Evolutionary conservation across 2,797 vertebrate species (phyloP), one percentile per base, ranked within the genome.

Genomic region (Onychomys leucogaster): DNA sequence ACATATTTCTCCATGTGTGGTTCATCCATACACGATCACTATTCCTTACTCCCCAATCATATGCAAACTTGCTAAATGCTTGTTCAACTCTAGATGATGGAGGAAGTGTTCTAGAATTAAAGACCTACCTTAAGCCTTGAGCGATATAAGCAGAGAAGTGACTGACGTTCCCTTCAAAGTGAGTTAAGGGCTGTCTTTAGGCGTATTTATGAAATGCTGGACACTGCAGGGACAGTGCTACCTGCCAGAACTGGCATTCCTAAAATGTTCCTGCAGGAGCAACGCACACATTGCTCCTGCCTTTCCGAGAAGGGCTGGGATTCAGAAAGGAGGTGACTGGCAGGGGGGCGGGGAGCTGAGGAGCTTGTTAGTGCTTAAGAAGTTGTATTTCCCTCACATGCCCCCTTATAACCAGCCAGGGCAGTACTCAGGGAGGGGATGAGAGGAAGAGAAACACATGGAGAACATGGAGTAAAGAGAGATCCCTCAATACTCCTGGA

Each of bases 281-380:
- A 75, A 52, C 19, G 29, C 19, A 61, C 57, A 8, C 25, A 63
- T 49, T 59, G 29, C 37, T 77, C 17, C 12, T 57, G 19, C 25
- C 67, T 95, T 91, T 90, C 34, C 65, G 82, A 88, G 75, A 92
- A 89, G 10, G 49, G 2, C 67, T 75, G 49, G 65, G 84, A 2
- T 19, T 41, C 8, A 57, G 73, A 34, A 89, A 89, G 16, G 19
- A 82, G 34, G 29, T 43, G 25, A 19, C 41, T 5, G 57, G 34
- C n/a, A n/a, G n/a, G n/a, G n/a, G n/a, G n/a, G n/a, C n/a, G n/a
- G 87, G 63, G 78, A 2, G 23, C 75, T 57, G 17, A 80, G n/a
- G 52, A 67, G 0, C 86, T 90, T 92, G 81, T 85, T 73, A 86
- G 67, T 87, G 37, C 69, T 91, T 63, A 89, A 89, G 80, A 81